Conservation (phyloP, 2,797 vertebrate genomes). For the Clamator glandarius region DNA sequence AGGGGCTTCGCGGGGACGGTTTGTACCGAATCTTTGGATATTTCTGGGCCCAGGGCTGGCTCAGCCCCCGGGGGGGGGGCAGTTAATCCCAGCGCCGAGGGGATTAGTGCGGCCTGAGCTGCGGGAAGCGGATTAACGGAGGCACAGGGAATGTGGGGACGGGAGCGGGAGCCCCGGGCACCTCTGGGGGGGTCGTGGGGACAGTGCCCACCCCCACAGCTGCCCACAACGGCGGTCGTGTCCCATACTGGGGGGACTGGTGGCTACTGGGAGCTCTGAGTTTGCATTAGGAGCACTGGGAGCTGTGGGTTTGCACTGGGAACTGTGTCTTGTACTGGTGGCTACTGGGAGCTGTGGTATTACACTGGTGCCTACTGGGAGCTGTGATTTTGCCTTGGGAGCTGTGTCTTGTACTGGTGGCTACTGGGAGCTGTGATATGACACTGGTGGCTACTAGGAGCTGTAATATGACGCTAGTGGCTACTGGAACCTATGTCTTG, state of each 20-base stretch:
- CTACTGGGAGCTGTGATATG: too few species aligned
- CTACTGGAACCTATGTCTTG: too few species aligned
- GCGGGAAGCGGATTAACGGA: constrained; percentile 7
- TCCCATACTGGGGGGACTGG: neutral
- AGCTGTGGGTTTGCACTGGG: too few species aligned
- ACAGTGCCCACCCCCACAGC: neutral
- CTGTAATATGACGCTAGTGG: too few species aligned
- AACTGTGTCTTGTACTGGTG: too few species aligned
- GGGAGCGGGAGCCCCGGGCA: neutral
- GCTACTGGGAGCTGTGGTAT: too few species aligned
- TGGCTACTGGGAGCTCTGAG: neutral
- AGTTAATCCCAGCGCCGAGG: constrained; percentile 7
- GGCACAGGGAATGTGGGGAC: neutral
- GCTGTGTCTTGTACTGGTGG: too few species aligned
- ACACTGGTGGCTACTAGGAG: too few species aligned
- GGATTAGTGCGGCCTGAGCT: constrained; percentile 11
- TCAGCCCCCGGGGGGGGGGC: neutral
- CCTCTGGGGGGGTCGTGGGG: neutral
- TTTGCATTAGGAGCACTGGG: too few species aligned
- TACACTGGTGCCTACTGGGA: too few species aligned
- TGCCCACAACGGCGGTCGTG: rapidly evolving
- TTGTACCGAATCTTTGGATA: neutral
- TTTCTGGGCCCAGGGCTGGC: neutral
- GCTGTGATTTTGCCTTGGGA: too few species aligned
- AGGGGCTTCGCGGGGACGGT: rapidly evolving